phyloP scores from a whole-genome alignment of 2,797 vertebrate species.

The Psittacula derbiana region DNA sequence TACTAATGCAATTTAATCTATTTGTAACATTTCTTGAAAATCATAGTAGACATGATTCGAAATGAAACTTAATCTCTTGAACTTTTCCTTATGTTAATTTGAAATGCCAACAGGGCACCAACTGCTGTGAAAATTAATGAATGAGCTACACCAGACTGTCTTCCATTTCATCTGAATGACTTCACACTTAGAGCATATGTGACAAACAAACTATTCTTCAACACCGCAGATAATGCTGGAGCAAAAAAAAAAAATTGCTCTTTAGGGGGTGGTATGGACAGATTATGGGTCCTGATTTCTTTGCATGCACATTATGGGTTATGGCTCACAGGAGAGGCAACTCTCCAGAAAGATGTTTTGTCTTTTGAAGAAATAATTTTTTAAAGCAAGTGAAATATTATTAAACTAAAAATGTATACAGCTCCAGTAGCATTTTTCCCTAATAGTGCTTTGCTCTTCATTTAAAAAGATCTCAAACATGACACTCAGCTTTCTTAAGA shows the following conservation, averaged over 20 bases:
- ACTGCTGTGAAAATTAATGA: conserved; percentile 81
- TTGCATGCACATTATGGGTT: background rate
- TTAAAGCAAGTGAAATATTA: background rate
- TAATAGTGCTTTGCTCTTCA: background rate
- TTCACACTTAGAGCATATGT: conserved; percentile 60
- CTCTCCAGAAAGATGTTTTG: background rate
- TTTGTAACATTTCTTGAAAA: conserved; percentile 68
- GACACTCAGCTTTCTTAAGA: background rate
- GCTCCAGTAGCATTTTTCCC: rapidly evolving
- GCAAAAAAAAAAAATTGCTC: background rate
- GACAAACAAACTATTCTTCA: conserved; percentile 41
- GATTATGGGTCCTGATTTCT: background rate
- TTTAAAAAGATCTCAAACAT: background rate
- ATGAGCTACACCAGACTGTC: conserved; percentile 66
- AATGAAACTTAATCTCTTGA: conserved; percentile 71
- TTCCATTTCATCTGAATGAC: conserved; percentile 70
- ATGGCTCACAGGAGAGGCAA: background rate
- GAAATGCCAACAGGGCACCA: conserved; percentile 75
- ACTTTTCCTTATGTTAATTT: conserved; percentile 73
- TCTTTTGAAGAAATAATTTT: background rate
- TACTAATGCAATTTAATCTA: conserved; percentile 69
- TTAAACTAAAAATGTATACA: background rate
- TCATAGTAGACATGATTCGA: conserved; percentile 65
- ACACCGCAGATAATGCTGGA: background rate
- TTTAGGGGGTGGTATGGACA: background rate